These are phyloP conservation scores for Eurypyga helias DNA, from an alignment of 2,113 vertebrate species.

Conservation along the genomic window DNA sequence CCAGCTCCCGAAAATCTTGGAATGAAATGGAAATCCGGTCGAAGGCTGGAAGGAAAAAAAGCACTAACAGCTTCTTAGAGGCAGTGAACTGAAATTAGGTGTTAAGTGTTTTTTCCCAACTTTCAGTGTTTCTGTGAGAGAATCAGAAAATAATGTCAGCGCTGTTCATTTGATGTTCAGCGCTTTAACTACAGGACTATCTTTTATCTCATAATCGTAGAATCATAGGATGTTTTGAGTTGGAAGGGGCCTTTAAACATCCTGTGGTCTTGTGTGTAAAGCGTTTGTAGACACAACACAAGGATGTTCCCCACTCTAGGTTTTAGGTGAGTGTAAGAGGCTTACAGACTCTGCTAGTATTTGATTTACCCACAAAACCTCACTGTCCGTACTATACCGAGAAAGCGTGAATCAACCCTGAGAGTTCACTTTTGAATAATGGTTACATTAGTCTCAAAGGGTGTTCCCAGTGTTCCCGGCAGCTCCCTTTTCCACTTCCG, in stretches of 20 bases:
- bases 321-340: neutral
- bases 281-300: neutral
- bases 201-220: neutral
- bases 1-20: neutral
- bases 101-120: neutral
- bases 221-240: neutral
- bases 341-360: neutral
- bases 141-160: neutral
- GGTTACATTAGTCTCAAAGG: neutral
- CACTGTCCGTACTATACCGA: neutral
- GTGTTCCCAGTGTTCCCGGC: neutral
- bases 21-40: neutral
- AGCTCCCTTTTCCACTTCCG: neutral
- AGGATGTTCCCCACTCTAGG: neutral
- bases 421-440: neutral
- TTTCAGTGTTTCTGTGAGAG: neutral
- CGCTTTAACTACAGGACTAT: neutral
- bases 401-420: neutral
- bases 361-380: neutral
- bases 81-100: neutral
- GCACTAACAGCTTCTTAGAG: neutral
- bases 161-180: rapidly evolving
- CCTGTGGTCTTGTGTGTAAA: neutral
- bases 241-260: neutral
- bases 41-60: neutral